Percentiles rank a stretch among this genome's conserved stretches.
These are phyloP conservation scores for Colletes collaris DNA, from an alignment of 2,888 invertebrate species.

Conservation along the genomic window DNA sequence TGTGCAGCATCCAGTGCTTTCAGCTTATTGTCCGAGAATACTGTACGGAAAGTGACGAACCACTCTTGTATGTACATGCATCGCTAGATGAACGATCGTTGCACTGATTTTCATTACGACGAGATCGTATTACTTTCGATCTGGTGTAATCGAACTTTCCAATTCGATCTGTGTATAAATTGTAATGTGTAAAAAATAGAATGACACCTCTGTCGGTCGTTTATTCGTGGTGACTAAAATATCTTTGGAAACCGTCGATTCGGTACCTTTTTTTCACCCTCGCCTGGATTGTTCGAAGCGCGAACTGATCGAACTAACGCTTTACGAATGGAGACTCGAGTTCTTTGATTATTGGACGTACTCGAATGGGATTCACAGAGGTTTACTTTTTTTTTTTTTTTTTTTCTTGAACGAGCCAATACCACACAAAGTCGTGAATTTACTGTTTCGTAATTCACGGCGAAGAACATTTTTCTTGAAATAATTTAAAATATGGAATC, in stretches of 20 bases:
- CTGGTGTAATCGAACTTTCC: conserved; percentile 21
- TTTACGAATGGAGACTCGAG: conserved; percentile 39
- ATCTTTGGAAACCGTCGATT: conserved; percentile 31
- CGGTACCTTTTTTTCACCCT: background rate
- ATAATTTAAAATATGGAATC: background rate
- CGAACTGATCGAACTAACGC: conserved; percentile 32
- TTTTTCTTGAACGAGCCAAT: background rate
- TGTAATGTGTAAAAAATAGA: conserved; percentile 22
- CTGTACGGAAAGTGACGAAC: background rate
- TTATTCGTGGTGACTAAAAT: conserved; percentile 20
- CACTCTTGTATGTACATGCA: conserved; percentile 43
- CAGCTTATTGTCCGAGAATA: conserved; percentile 60
- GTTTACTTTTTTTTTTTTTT: background rate
- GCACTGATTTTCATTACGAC: conserved; percentile 45
- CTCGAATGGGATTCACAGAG: background rate
- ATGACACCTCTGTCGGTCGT: conserved; percentile 27
- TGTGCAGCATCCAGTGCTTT: conserved; percentile 69
- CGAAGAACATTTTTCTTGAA: background rate
- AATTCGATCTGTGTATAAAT: conserved; percentile 16
- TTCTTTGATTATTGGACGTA: background rate
- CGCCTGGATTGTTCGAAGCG: conserved; percentile 3
- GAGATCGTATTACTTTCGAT: conserved; percentile 44
- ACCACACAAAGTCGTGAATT: background rate
- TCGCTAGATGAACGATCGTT: conserved; percentile 56
- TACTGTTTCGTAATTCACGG: background rate